Conservation (phyloP, 2,797 vertebrate genomes). For the Sparidentex hasta region DNA sequence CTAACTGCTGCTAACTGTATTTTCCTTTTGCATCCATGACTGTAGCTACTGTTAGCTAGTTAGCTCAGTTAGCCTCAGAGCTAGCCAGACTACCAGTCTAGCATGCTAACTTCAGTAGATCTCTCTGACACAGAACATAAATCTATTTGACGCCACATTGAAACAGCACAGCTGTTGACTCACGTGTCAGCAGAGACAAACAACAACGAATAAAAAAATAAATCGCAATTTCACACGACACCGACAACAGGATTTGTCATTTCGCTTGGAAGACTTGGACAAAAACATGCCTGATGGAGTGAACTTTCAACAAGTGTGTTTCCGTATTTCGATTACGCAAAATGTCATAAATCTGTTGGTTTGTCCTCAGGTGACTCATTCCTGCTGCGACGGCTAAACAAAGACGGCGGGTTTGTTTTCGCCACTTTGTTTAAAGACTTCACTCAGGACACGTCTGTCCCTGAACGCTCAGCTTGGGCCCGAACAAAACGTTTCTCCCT, state of each 20-base stretch:
- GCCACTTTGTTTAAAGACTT: conserved; percentile 60
- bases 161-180: too few species aligned
- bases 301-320: neutral
- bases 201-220: neutral
- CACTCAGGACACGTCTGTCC: conserved; percentile 45
- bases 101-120: too few species aligned
- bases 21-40: too few species aligned
- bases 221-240: neutral
- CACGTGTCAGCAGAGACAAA: neutral
- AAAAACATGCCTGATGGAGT: neutral
- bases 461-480: conserved; percentile 64
- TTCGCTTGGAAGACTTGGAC: neutral
- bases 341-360: conserved; percentile 15
- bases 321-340: conserved; percentile 31
- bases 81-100: too few species aligned
- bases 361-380: conserved; percentile 38
- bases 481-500: conserved; percentile 76
- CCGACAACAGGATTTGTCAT: neutral
- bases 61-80: too few species aligned
- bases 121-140: too few species aligned
- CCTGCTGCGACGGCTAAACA: conserved; percentile 42
- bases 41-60: too few species aligned
- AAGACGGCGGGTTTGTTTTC: conserved; percentile 37
- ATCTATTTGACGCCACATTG: too few species aligned
- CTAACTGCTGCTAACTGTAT: too few species aligned